Percentiles rank a stretch among this genome's conserved stretches.
These are phyloP conservation scores for Drosophila tripunctata DNA, from an alignment of 2,888 invertebrate species.

Conservation along the genomic window DNA sequence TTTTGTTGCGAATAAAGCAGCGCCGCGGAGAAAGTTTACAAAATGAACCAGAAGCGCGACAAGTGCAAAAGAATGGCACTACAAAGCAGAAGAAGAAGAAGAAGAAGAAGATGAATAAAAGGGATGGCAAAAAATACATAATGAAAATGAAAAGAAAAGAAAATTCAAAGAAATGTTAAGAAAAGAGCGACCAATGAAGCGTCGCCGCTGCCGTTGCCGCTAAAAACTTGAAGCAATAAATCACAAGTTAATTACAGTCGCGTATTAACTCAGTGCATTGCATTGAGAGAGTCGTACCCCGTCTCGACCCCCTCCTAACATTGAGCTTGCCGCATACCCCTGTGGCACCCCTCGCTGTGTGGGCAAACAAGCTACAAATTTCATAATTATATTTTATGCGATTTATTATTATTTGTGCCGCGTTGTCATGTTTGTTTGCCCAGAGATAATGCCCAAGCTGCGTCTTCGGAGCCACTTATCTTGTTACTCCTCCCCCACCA, in stretches of 20 bases:
- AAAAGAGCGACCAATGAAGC: slow-evolving; percentile 58
- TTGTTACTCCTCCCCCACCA: slow-evolving; percentile 11
- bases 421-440: slow-evolving; percentile 77
- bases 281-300: slow-evolving; percentile 41
- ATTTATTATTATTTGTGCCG: slow-evolving; percentile 82
- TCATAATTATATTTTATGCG: slow-evolving; percentile 83
- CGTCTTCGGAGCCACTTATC: slow-evolving; percentile 56
- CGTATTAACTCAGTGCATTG: slow-evolving; percentile 79
- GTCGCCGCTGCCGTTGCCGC: slow-evolving; percentile 48
- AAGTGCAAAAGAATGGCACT: slow-evolving; percentile 31
- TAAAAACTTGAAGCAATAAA: slow-evolving; percentile 81
- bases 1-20: slow-evolving; percentile 76
- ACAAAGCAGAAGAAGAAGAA: not conserved
- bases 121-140: slow-evolving; percentile 2
- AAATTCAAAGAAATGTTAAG: slow-evolving; percentile 26
- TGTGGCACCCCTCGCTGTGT: slow-evolving; percentile 2
- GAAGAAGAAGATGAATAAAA: slow-evolving; percentile 1
- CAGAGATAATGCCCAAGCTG: slow-evolving; percentile 73
- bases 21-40: slow-evolving; percentile 68
- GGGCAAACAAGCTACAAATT: slow-evolving; percentile 69
- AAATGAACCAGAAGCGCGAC: slow-evolving; percentile 54
- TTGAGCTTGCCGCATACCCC: slow-evolving; percentile 17
- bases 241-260: slow-evolving; percentile 82
- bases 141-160: slow-evolving; percentile 8
- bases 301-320: not conserved